phyloP scores from a whole-genome alignment of 2,113 vertebrate species.

The Sciurus niger region DNA sequence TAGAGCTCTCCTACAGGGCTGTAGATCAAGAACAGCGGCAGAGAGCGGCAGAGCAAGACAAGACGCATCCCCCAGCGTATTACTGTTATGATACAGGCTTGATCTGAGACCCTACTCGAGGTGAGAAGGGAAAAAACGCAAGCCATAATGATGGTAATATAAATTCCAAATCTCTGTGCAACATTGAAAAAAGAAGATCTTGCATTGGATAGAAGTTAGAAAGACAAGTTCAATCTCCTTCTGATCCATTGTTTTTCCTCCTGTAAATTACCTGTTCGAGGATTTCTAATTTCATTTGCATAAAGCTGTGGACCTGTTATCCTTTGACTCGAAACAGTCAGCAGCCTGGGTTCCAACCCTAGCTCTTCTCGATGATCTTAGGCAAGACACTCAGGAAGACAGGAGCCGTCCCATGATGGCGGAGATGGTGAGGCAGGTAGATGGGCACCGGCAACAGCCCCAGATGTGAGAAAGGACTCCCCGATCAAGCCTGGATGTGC shows the following conservation, averaged over 20 bases:
- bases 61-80: constrained; percentile 83
- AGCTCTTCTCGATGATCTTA: not conserved
- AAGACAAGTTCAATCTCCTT: not conserved
- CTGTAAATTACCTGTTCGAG: not conserved
- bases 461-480: not conserved
- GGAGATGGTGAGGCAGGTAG: not conserved
- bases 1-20: constrained; percentile 84
- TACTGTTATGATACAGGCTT: constrained; percentile 82
- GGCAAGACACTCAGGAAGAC: not conserved
- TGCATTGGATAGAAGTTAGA: not conserved
- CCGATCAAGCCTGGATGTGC: not conserved
- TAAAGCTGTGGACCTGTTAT: not conserved
- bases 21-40: constrained; percentile 87
- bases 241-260: not conserved
- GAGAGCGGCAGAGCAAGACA: constrained; percentile 84
- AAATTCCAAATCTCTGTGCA: constrained; percentile 51
- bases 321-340: not conserved
- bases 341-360: not conserved
- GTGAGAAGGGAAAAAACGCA: constrained; percentile 62
- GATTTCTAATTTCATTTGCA: not conserved
- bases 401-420: not conserved
- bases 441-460: not conserved
- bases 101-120: constrained; percentile 79
- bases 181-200: not conserved
- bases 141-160: not conserved